Evolutionary conservation across 2,113 vertebrate species (phyloP).

Genomic region (Hystrix cristata): DNA sequence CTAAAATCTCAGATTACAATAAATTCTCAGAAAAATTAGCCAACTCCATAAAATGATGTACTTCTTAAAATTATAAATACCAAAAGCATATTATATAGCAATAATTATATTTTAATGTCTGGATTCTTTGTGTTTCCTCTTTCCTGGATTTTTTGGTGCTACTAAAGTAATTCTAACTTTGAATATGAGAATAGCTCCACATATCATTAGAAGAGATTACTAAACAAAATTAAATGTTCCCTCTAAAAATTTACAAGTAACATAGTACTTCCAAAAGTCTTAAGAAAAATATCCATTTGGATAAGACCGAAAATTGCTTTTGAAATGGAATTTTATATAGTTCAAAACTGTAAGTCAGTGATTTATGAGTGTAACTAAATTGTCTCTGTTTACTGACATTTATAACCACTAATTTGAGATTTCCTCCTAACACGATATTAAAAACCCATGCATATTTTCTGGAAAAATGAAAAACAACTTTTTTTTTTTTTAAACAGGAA

Average conservation of each 20-base stretch:
- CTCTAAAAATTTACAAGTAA: not conserved
- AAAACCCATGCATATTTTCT: not conserved
- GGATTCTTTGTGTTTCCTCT: not conserved
- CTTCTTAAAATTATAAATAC: not conserved
- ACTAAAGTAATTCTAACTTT: not conserved
- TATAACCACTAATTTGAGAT: not conserved
- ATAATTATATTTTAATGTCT: not conserved
- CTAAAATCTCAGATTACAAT: not conserved
- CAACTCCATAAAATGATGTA: not conserved
- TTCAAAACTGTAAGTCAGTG: not conserved
- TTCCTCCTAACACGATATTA: not conserved
- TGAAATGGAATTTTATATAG: conserved; percentile 10
- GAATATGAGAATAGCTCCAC: not conserved
- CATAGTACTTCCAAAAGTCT: not conserved
- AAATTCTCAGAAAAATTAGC: not conserved
- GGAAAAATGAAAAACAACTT: not conserved
- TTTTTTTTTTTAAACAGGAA: not conserved
- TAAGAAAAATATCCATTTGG: not conserved
- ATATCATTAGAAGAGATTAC: not conserved
- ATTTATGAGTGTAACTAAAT: not conserved
- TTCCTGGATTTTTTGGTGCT: not conserved
- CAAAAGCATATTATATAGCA: not conserved
- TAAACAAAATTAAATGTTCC: not conserved
- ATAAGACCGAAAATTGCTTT: not conserved
- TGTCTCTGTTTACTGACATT: not conserved